A percentile compares a stretch with the other conserved stretches of the same genome.
Evolutionary conservation across 2,113 vertebrate species (phyloP).

Genomic region (Macrotus californicus): DNA sequence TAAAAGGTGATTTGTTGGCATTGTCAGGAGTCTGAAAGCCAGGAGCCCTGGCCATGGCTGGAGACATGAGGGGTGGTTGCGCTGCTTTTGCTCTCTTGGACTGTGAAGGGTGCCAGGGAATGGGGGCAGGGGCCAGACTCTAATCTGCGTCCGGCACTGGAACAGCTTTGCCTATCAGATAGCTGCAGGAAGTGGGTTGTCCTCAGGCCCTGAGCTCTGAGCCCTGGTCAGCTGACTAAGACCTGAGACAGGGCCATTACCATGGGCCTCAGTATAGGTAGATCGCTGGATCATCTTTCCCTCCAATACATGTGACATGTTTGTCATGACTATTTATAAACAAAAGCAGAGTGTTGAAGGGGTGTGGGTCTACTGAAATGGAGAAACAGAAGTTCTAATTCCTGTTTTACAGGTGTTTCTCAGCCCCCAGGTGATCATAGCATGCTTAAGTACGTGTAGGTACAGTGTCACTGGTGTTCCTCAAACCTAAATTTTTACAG

Average conservation of each 20-base stretch:
- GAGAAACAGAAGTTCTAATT: background rate
- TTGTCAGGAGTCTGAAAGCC: background rate
- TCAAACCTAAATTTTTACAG: background rate
- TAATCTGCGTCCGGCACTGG: background rate
- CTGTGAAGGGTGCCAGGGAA: background rate
- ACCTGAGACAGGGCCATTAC: too few species aligned
- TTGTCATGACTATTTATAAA: background rate
- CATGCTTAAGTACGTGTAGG: background rate
- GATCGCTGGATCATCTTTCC: background rate
- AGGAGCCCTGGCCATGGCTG: background rate
- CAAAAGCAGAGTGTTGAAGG: background rate
- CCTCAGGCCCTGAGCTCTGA: background rate
- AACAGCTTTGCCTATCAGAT: background rate
- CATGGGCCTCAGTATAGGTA: fast-evolving
- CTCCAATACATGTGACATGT: background rate
- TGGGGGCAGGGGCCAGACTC: background rate
- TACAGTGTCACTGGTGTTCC: background rate
- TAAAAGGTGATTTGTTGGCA: background rate
- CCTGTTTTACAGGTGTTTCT: background rate
- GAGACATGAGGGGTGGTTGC: background rate
- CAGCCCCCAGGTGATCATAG: background rate
- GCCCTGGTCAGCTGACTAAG: background rate
- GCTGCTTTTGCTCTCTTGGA: background rate
- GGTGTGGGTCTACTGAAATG: too few species aligned
- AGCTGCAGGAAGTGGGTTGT: background rate